phyloP scores from a whole-genome alignment of 2,113 vertebrate genomes.

The Pluvialis apricaria region DNA sequence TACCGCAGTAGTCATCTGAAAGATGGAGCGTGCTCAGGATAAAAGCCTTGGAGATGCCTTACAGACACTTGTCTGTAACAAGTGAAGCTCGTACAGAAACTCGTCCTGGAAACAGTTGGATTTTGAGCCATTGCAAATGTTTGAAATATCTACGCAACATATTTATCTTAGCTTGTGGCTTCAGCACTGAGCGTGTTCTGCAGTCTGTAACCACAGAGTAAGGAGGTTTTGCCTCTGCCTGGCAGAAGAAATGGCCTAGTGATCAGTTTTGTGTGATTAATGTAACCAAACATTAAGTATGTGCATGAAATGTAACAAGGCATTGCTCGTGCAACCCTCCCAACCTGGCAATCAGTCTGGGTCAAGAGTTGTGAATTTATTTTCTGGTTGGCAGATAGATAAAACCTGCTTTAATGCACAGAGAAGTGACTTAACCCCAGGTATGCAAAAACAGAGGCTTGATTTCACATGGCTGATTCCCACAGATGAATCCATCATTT shows the following conservation, averaged over 20 bases:
- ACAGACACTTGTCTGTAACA: background rate
- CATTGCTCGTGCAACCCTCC: background rate
- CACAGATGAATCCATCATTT: constrained; percentile 3
- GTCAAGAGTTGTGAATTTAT: background rate
- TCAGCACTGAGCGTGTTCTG: background rate
- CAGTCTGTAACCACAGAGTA: background rate
- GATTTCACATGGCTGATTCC: background rate
- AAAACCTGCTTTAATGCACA: background rate
- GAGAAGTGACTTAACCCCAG: background rate
- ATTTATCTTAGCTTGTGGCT: background rate
- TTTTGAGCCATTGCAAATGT: background rate
- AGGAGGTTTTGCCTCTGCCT: background rate
- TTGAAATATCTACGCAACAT: background rate
- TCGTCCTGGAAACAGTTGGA: background rate
- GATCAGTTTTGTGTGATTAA: background rate
- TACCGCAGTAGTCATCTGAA: background rate
- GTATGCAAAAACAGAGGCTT: background rate
- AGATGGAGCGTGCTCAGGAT: background rate
- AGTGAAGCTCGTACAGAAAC: background rate
- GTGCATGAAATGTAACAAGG: background rate
- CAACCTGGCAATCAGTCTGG: background rate
- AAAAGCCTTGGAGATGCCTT: background rate
- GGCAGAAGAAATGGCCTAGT: background rate
- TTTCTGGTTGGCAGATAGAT: background rate
- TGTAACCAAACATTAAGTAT: background rate